phyloP scores from a whole-genome alignment of 2,113 vertebrate genomes.

The Turnix velox region DNA sequence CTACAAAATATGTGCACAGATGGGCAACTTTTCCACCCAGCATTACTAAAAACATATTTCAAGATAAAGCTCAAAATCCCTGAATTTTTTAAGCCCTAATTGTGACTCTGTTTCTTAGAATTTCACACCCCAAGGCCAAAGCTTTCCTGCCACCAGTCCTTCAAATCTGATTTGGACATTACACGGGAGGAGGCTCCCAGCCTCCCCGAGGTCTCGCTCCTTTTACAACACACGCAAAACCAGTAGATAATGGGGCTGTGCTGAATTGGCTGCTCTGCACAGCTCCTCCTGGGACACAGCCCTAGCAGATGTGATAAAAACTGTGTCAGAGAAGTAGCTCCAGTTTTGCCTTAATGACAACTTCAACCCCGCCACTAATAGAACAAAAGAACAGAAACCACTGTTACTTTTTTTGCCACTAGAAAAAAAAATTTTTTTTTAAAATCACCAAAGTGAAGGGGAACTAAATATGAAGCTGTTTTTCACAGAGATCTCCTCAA shows the following conservation, averaged over 20 bases:
- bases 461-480: constrained; percentile 61
- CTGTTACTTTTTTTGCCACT: constrained; percentile 38
- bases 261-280: constrained; percentile 72
- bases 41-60: constrained; percentile 72
- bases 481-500: constrained; percentile 41
- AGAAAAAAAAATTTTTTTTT: constrained; percentile 54
- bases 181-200: constrained; percentile 74
- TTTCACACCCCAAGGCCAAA: constrained; percentile 80
- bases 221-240: constrained; percentile 66
- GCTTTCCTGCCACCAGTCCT: constrained; percentile 79
- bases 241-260: constrained; percentile 77
- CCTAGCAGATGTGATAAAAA: constrained; percentile 80
- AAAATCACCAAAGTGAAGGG: constrained; percentile 39
- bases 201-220: constrained; percentile 77
- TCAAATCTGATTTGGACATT: constrained; percentile 78
- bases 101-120: constrained; percentile 77
- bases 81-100: constrained; percentile 83
- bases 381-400: constrained; percentile 69
- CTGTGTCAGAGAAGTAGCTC: constrained; percentile 76
- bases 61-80: constrained; percentile 77
- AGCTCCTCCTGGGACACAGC: constrained; percentile 75
- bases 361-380: constrained; percentile 76
- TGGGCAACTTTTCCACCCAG: constrained; percentile 73
- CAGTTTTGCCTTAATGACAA: constrained; percentile 79
- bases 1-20: constrained; percentile 74